Base-by-base conservation (phyloP, 2,888 invertebrate species). In the Ametastegia equiseti region DNA sequence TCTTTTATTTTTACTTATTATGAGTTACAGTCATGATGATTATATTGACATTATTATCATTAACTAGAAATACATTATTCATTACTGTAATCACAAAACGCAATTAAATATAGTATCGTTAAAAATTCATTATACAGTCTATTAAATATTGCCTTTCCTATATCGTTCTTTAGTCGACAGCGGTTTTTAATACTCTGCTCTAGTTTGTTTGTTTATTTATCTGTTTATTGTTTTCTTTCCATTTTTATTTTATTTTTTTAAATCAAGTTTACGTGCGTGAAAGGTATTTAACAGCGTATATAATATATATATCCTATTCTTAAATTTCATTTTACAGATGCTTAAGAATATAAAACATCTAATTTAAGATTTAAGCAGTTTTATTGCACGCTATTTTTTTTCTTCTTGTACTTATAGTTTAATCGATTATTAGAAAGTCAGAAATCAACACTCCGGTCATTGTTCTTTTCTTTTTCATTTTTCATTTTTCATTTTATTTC, bases 11-110 rank as follows among this genome's bases (percentile, higher is more conserved):
- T 30, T 30, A 60, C 80, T 75, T 83, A 82, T 82, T 83, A 83
- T 54, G 83, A 83, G 79, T 86, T 87, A 86, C 87, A 86, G 83
- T 87, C 84, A 81, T 84, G 81, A 81, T 84, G 81, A 79, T 83
- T 67, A 79, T 69, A 65, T 83, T 82, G 83, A 81, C 82, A 73
- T 80, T 47, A 81, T 77, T 42, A 75, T 75, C 54, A 60, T 78
- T 57, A 78, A 78, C 60, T 60, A 78, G 60, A 60, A 67, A 67
- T 81, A 81, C 71, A 78, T 60, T 67, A 81, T 39, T 79, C 54
- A 71, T 78, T 81, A 81, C 63, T 81, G 81, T 82, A 82, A 83
- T 83, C 83, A 82, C 82, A 80, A 82, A 79, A 81, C 50, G 50
- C 67, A 81, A 23, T 81, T 79, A 79, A 79, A 81, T 81, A 81